phyloP scores from a whole-genome alignment of 2,113 vertebrate genomes.

The Athene cunicularia region DNA sequence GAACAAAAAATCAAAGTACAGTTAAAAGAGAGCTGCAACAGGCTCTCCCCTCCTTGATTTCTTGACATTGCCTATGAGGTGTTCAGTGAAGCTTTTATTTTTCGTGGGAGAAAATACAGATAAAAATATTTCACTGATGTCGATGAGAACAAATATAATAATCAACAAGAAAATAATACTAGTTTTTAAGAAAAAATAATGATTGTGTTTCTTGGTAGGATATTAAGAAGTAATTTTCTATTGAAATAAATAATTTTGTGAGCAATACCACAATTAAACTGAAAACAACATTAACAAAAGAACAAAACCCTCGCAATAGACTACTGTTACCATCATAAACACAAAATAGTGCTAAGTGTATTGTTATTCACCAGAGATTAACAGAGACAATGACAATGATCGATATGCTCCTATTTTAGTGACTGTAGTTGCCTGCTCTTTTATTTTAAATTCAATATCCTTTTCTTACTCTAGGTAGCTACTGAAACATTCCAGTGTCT shows the following conservation, averaged over 20 bases:
- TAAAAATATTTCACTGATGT: neutral
- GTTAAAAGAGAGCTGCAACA: neutral
- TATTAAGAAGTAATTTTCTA: neutral
- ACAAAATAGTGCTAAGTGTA: neutral
- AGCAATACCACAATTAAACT: neutral
- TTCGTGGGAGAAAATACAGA: neutral
- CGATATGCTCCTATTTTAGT: neutral
- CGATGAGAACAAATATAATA: neutral
- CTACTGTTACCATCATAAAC: neutral
- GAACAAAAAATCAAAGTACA: neutral
- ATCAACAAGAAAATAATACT: neutral
- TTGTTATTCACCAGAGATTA: neutral
- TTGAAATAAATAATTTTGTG: neutral
- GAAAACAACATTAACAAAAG: neutral
- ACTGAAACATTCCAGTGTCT: neutral
- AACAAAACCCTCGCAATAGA: rapidly evolving
- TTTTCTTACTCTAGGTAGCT: neutral
- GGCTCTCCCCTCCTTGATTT: neutral
- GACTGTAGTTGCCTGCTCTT: neutral
- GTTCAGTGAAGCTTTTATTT: neutral
- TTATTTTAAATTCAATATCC: neutral
- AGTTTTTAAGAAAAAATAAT: neutral
- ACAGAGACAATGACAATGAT: neutral
- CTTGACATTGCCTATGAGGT: neutral
- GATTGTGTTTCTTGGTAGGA: neutral